Evolutionary conservation across 2,888 invertebrate genomes (phyloP).

Genomic region (Microctonus hyperodae): DNA sequence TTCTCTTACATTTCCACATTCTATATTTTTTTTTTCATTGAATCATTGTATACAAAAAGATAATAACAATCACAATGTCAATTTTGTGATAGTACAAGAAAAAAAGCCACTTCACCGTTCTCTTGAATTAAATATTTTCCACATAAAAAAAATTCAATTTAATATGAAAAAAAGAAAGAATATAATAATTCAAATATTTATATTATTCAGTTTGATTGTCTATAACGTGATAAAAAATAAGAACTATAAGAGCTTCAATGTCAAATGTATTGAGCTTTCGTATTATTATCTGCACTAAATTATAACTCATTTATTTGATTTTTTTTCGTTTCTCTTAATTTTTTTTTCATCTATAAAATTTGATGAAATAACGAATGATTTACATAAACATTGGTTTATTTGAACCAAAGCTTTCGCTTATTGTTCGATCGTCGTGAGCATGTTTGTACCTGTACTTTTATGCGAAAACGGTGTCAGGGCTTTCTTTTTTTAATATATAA

Average conservation of each 20-base stretch:
- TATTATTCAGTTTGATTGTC: background rate
- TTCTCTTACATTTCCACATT: conserved; percentile 1
- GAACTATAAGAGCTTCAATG: conserved; percentile 8
- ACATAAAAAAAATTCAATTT: no score
- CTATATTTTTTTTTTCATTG: no score
- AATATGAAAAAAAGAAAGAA: no score
- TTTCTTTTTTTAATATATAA: conserved; percentile 5
- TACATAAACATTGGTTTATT: no score
- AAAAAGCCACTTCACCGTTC: conserved; percentile 7
- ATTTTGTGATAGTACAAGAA: background rate
- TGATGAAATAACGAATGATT: background rate
- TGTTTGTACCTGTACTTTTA: conserved; percentile 13
- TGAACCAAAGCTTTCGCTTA: conserved; percentile 7
- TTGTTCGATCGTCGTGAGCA: conserved; percentile 9
- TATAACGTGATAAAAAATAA: background rate
- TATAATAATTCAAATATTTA: background rate
- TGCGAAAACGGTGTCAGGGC: conserved; percentile 8
- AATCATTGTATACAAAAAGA: no score
- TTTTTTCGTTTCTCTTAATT: background rate
- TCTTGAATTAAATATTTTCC: no score
- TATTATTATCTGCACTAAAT: background rate
- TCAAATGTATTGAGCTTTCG: conserved; percentile 30
- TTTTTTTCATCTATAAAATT: background rate
- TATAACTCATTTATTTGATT: conserved; percentile 5
- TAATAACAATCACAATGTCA: background rate